Evolutionary conservation across 1,140 invertebrate species (phyloP), one percentile per base, ranked within the genome.

Genomic region (Megalopta genalis): DNA sequence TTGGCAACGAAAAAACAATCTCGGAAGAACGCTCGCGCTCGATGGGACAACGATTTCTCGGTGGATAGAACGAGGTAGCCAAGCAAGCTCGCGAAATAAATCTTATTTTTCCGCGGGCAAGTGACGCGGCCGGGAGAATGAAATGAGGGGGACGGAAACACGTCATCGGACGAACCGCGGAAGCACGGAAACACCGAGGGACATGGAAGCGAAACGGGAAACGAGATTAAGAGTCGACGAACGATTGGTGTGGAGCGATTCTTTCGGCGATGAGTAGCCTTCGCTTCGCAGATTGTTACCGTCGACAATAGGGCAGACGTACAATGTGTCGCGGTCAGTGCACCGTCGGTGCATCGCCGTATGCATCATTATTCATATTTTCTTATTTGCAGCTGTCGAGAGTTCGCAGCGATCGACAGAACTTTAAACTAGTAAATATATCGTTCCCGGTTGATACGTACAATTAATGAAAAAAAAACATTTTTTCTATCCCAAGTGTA

Each of bases 211-310:
- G 12, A 21, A 60, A 42, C 12, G 25, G 32, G 18, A 23, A 62
- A 67, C 25, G 23, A 49, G 66, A 75, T 67, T 49, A n/a, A 65
- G 3, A 39, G 64, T 18, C 23, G 42, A 52, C 16, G 32, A 52
- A 37, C 42, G 3, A 46, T 10, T 32, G 16, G 49, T 5, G 14
- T 14, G 21, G 18, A 54, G 52, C 52, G n/a, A n/a, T n/a, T 54
- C 52, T 54, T 54, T 54, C 16, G 52, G n/a, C 52, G 52, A 54
- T 54, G 52, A 54, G 21, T 5, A 16, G 16, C 21, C n/a, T 54
- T 49, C n/a, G 27, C 6, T 42, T 52, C 6, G 68, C 52, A 65
- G 73, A 65, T 65, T 46, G 69, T 78, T 78, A 73, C 49, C 69
- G 16, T 16, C 59, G 42, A 57, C 69, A 14, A 78, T 23, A 23